Percentiles rank a stretch among this genome's conserved stretches.
Conservation (phyloP, 1,140 invertebrate genomes). For the Psilanteris sp. region DNA sequence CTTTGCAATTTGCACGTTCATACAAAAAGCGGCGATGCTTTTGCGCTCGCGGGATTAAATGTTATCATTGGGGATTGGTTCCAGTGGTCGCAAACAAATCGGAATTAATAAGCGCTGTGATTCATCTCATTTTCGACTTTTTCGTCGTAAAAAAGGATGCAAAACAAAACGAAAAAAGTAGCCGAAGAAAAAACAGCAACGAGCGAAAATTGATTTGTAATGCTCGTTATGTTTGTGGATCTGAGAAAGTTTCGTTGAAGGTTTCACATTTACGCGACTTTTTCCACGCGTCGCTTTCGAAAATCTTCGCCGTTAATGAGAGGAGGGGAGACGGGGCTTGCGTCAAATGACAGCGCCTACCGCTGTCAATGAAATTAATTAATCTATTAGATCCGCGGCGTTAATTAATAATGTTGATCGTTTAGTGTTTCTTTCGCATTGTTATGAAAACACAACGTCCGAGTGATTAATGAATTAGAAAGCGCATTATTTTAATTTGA, state of each 20-base stretch:
- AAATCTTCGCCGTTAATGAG: constrained; percentile 36
- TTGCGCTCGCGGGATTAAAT: background rate
- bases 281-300: constrained; percentile 41
- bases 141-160: constrained; percentile 32
- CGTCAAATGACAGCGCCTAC: constrained; percentile 5
- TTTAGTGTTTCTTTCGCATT: constrained; percentile 43
- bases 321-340: constrained; percentile 13
- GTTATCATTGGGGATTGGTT: constrained; percentile 22
- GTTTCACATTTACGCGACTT: constrained; percentile 33
- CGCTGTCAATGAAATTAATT: constrained; percentile 56
- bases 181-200: no score
- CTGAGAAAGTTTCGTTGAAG: constrained; percentile 42
- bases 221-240: constrained; percentile 35
- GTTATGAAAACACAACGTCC: constrained; percentile 42
- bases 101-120: constrained; percentile 43
- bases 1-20: constrained; percentile 6
- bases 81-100: constrained; percentile 11
- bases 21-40: constrained; percentile 10
- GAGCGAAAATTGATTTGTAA: constrained; percentile 48
- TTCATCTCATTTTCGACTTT: constrained; percentile 21
- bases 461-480: constrained; percentile 62
- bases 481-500: constrained; percentile 55
- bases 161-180: no score
- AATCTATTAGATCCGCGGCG: constrained; percentile 34
- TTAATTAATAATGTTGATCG: constrained; percentile 61